Conservation (phyloP, 2,113 vertebrate species). For the Quiscalus mexicanus region DNA sequence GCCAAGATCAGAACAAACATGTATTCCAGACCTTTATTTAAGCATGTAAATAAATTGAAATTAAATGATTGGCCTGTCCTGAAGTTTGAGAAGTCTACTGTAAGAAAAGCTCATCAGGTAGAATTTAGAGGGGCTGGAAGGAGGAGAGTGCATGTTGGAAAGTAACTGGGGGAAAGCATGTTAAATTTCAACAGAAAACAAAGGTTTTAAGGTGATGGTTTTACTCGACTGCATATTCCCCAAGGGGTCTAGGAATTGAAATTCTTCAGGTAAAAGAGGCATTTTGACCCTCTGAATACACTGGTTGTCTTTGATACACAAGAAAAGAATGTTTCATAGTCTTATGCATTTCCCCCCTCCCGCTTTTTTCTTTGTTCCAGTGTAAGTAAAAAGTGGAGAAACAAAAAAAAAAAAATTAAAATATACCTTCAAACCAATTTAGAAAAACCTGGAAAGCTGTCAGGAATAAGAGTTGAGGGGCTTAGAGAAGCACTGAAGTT, state of each 20-base stretch:
- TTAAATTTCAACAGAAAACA: slow-evolving; percentile 29
- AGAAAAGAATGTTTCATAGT: slow-evolving; percentile 50
- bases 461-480: neutral
- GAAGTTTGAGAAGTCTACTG: neutral
- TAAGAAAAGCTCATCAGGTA: neutral
- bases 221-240: neutral
- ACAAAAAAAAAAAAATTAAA: slow-evolving; percentile 26
- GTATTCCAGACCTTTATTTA: neutral
- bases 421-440: slow-evolving; percentile 15
- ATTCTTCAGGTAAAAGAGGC: slow-evolving; percentile 2
- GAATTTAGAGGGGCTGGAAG: neutral
- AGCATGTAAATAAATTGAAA: neutral
- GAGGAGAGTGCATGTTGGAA: neutral
- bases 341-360: neutral
- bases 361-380: neutral
- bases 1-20: neutral
- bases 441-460: neutral
- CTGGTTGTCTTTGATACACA: slow-evolving; percentile 44
- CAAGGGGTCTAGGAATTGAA: slow-evolving; percentile 19
- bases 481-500: neutral
- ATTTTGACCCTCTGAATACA: slow-evolving; percentile 40
- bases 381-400: neutral
- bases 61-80: neutral
- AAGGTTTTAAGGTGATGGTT: neutral
- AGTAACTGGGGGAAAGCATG: neutral